Evolutionary conservation across 2,888 invertebrate species (phyloP), one percentile per base, ranked within the genome.

Genomic region (Plagodis dolabraria): DNA sequence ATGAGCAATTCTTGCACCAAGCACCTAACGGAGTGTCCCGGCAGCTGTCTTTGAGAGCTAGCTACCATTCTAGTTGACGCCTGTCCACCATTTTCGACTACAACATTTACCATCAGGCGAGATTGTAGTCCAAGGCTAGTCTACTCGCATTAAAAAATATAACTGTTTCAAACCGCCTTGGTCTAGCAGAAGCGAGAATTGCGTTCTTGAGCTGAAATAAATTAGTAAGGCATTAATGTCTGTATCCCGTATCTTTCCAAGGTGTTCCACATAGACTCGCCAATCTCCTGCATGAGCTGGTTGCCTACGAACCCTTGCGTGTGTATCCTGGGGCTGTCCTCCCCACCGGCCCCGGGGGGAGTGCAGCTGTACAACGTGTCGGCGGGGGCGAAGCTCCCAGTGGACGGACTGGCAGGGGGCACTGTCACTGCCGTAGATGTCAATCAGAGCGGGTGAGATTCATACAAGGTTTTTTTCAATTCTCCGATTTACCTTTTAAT

Each of bases 231-330:
- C 1, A 22, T 22, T 48, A 33, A 7, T 8, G 38, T 7, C 38
- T 46, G 6, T 38, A 4, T 38, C n/a, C 5, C 22, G n/a, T 9
- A 7, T 35, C 38, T 56, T 6, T 62, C 11, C 35, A 57, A 91
- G 90, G 77, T 91, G 5, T 66, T 86, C 2, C 80, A 78, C 33
- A 60, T 89, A 2, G 86, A 88, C 8, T 64, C 63, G 0, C 69
- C 84, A 0, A 72, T 87, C 36, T 83, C 88, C 0, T 85, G 87
- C 67, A 77, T 86, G 70, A 56, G 74, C 1, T 89, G 89, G 89
- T 57, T 90, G 33, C 82, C 84, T 0, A 73, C 71, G 43, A 75
- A 75, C 46, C 83, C 86, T 0, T 71, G 78, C 40, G 72, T 85
- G 53, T 74, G 80, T 9, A 67, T 80, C 9, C 56, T 87, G 11